These are phyloP conservation scores for Agrotis exclamationis DNA, from an alignment of 2,888 invertebrate species.

Conservation along the genomic window DNA sequence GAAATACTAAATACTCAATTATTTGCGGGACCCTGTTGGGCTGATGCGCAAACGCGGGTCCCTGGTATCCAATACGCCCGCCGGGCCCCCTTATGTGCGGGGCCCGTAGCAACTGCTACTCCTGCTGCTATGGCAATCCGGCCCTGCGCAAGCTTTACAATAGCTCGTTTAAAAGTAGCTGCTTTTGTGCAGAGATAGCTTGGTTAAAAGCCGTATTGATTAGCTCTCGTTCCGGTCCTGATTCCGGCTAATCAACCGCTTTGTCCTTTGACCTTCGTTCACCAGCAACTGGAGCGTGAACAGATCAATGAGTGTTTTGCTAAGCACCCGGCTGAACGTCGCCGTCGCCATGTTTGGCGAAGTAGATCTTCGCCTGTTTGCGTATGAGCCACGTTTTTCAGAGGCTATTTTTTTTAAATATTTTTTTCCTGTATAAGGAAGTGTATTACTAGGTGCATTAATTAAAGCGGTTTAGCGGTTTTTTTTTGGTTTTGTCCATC, in stretches of 20 bases:
- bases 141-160: not conserved
- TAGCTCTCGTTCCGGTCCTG: conserved; percentile 70
- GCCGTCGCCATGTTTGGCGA: conserved; percentile 22
- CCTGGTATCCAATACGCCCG: too few relatives aligned
- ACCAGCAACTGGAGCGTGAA: conserved; percentile 66
- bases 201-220: conserved; percentile 45
- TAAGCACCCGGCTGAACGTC: conserved; percentile 33
- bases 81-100: too few relatives aligned
- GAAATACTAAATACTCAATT: too few relatives aligned
- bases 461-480: too few relatives aligned
- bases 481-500: too few relatives aligned
- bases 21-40: too few relatives aligned
- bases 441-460: too few relatives aligned
- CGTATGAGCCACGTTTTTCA: not conserved
- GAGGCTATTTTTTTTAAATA: too few relatives aligned
- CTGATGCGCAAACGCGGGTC: too few relatives aligned
- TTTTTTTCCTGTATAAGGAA: not conserved
- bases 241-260: conserved; percentile 58
- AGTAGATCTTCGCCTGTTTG: too few relatives aligned
- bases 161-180: conserved; percentile 13
- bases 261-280: conserved; percentile 71
- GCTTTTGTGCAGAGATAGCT: conserved; percentile 37
- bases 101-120: too few relatives aligned
- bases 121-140: too few relatives aligned
- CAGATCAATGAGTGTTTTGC: conserved; percentile 48